Conservation (phyloP, 2,888 invertebrate species). For the Idaea aversata region DNA sequence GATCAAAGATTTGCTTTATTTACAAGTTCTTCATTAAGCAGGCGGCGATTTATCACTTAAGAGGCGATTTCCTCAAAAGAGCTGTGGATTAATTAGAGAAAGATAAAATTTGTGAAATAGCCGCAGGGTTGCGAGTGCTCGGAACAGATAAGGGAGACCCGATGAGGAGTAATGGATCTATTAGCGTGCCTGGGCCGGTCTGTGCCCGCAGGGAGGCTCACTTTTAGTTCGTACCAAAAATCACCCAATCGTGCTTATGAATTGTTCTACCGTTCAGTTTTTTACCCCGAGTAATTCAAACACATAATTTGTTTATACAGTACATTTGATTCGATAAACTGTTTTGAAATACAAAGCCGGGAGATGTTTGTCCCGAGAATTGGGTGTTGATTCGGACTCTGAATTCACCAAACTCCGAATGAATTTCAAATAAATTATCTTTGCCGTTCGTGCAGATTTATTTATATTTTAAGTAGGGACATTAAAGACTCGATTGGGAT, state of each 20-base stretch:
- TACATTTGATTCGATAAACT: conserved; percentile 59
- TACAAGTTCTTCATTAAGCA: conserved; percentile 63
- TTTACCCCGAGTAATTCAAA: conserved; percentile 38
- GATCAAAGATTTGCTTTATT: conserved; percentile 71
- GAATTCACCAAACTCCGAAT: conserved; percentile 41
- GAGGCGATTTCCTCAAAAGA: conserved; percentile 64
- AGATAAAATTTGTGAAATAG: conserved; percentile 74
- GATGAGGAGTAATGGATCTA: conserved; percentile 69
- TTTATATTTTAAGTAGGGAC: conserved; percentile 39
- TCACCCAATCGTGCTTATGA: conserved; percentile 51
- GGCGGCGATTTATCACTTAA: conserved; percentile 67
- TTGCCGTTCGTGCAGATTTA: conserved; percentile 38
- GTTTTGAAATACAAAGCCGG: conserved; percentile 39
- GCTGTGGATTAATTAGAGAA: conserved; percentile 73
- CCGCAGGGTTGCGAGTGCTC: conserved; percentile 64
- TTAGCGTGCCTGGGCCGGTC: conserved; percentile 49
- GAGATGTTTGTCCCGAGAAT: conserved; percentile 48
- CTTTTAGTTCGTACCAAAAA: conserved; percentile 56
- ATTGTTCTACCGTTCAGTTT: conserved; percentile 47
- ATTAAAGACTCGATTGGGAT: conserved; percentile 26
- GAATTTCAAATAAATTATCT: conserved; percentile 52
- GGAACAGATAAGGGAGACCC: conserved; percentile 61
- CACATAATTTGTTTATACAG: conserved; percentile 52
- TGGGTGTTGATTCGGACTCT: conserved; percentile 46
- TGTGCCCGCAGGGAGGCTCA: conserved; percentile 36